Evolutionary conservation across 2,113 vertebrate genomes (phyloP).

Genomic region (Astur gentilis): DNA sequence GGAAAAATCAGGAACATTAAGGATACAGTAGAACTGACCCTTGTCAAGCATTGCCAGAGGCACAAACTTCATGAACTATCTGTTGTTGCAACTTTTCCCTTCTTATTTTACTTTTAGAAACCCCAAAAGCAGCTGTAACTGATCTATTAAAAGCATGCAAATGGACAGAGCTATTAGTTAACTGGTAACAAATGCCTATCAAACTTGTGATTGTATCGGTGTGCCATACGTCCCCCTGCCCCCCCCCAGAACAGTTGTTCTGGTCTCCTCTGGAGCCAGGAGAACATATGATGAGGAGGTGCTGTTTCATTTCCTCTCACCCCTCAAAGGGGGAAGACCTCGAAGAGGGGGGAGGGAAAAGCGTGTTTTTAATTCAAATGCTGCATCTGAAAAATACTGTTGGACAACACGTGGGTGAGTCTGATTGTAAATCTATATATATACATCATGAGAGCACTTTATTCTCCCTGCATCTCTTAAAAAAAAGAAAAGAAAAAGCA

Average conservation of each 20-base stretch:
- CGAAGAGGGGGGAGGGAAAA: not conserved
- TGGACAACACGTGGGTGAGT: not conserved
- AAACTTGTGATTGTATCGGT: not conserved
- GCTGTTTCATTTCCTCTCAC: slow-evolving; percentile 24
- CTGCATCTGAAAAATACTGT: not conserved
- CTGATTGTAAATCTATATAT: not conserved
- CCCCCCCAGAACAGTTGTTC: not conserved
- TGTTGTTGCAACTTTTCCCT: not conserved
- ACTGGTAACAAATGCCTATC: not conserved
- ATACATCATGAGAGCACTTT: not conserved
- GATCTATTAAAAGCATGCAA: not conserved
- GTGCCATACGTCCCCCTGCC: not conserved
- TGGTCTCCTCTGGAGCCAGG: not conserved
- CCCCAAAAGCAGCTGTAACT: not conserved
- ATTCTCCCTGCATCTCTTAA: not conserved
- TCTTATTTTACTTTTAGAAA: not conserved
- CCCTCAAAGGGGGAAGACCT: not conserved
- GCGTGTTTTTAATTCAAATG: not conserved
- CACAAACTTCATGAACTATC: not conserved
- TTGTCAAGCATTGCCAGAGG: rapidly evolving
- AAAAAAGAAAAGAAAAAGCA: not conserved
- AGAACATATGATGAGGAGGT: not conserved
- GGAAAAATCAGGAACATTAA: not conserved
- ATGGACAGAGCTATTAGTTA: not conserved
- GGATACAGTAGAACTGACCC: not conserved